Evolutionary conservation across 2,888 invertebrate species (phyloP).

Genomic region (Scotopteryx bipunctaria): DNA sequence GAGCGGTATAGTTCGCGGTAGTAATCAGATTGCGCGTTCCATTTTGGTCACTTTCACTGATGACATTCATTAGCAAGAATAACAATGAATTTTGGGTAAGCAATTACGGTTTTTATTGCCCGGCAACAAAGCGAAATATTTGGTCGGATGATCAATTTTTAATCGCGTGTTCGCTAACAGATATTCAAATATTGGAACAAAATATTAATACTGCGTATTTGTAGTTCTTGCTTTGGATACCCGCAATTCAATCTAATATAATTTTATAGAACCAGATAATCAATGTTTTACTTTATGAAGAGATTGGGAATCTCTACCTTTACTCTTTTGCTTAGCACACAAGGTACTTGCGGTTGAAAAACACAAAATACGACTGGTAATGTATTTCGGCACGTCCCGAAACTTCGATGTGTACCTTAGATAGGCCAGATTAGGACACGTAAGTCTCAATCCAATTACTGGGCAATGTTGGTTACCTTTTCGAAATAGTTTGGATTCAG

Average conservation of each 20-base stretch:
- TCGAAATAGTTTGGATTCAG: constrained; percentile 17
- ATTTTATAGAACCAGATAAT: background rate
- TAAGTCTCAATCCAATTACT: constrained; percentile 29
- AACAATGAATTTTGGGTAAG: constrained; percentile 7
- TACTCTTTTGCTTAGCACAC: background rate
- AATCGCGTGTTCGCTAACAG: background rate
- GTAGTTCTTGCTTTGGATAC: background rate
- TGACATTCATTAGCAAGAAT: constrained; percentile 20
- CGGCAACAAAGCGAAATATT: background rate
- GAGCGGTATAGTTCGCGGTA: constrained; percentile 6
- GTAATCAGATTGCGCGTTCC: constrained; percentile 10
- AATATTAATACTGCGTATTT: background rate
- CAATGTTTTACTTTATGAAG: background rate
- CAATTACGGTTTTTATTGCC: constrained; percentile 10
- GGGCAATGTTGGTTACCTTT: constrained; percentile 20
- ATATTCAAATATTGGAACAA: background rate
- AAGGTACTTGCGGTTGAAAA: constrained; percentile 5
- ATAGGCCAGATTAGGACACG: constrained; percentile 22
- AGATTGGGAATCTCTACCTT: background rate
- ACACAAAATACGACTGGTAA: constrained; percentile 6
- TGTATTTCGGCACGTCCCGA: constrained; percentile 20
- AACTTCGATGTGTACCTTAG: constrained; percentile 24
- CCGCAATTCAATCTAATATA: background rate
- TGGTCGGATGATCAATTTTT: constrained; percentile 17
- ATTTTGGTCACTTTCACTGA: constrained; percentile 28